A percentile compares a stretch with the other conserved stretches of the same genome.
Evolutionary conservation across 2,113 vertebrate genomes (phyloP).

Genomic region (Condylura cristata): DNA sequence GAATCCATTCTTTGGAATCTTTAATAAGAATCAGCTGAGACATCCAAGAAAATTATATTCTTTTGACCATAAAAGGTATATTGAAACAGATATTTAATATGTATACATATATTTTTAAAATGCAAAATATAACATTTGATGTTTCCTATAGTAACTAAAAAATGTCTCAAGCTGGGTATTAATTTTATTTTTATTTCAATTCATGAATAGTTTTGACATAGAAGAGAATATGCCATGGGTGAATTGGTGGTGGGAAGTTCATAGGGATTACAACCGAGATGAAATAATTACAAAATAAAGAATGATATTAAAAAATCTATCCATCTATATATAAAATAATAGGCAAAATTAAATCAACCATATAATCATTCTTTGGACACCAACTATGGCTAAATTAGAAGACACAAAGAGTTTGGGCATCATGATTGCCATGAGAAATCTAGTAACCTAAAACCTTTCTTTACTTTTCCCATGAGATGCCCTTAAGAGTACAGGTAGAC

Average conservation of each 20-base stretch:
- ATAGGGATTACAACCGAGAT: too few relatives aligned
- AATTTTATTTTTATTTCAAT: constrained; percentile 33
- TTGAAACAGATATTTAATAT: not conserved
- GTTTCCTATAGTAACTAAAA: not conserved
- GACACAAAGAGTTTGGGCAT: not conserved
- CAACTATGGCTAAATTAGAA: not conserved
- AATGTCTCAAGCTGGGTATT: not conserved
- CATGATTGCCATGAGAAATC: not conserved
- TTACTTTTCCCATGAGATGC: not conserved
- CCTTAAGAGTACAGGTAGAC: not conserved
- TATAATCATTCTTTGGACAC: not conserved
- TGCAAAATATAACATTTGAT: not conserved
- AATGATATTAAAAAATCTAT: too few relatives aligned
- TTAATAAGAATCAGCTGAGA: not conserved
- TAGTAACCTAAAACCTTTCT: not conserved
- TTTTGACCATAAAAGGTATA: not conserved
- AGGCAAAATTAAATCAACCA: not conserved
- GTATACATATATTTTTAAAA: not conserved
- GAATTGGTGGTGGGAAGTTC: too few relatives aligned
- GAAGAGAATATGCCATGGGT: not conserved
- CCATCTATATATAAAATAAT: too few relatives aligned
- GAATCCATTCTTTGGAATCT: not conserved
- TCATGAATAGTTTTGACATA: not conserved
- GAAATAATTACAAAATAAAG: too few relatives aligned
- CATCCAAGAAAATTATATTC: not conserved